phyloP scores from a whole-genome alignment of 2,888 invertebrate genomes.

The Drosophila prolongata region DNA sequence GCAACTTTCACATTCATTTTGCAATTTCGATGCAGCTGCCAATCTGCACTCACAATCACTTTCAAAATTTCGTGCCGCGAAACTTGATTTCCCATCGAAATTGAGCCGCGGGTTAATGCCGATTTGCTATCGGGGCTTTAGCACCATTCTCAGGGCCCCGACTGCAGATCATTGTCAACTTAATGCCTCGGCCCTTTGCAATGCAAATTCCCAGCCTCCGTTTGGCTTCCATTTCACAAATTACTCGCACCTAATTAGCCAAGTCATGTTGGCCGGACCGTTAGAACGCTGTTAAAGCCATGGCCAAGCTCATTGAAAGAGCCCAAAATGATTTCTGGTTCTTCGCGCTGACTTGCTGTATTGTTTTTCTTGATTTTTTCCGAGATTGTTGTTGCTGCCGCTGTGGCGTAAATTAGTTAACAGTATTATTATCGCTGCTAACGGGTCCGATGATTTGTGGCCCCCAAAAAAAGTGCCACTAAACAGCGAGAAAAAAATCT shows the following conservation, averaged over 20 bases:
- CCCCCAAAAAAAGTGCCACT: conserved; percentile 5
- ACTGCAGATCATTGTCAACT: conserved; percentile 38
- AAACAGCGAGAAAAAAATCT: conserved; percentile 28
- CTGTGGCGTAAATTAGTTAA: conserved; percentile 73
- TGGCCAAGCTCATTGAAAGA: conserved; percentile 63
- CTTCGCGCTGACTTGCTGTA: conserved; percentile 62
- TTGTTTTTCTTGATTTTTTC: conserved; percentile 49
- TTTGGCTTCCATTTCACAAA: conserved; percentile 35
- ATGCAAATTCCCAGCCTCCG: conserved; percentile 51
- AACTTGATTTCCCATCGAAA: conserved; percentile 44
- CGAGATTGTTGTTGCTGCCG: conserved; percentile 23
- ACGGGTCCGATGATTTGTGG: conserved; percentile 72
- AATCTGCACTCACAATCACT: conserved; percentile 64
- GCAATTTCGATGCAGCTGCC: conserved; percentile 48
- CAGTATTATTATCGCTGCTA: conserved; percentile 71
- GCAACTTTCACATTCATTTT: conserved; percentile 75
- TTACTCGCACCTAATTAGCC: conserved; percentile 67
- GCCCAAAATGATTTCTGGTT: conserved; percentile 39
- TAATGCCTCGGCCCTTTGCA: conserved; percentile 11
- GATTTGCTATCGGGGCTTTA: conserved; percentile 25
- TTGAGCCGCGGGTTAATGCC: conserved; percentile 31
- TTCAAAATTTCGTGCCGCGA: conserved; percentile 49
- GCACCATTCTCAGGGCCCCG: conserved; percentile 59
- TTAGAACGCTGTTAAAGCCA: conserved; percentile 50
- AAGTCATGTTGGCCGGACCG: conserved; percentile 48